phyloP scores from a whole-genome alignment of 2,797 vertebrate genomes.

The Peromyscus eremicus region DNA sequence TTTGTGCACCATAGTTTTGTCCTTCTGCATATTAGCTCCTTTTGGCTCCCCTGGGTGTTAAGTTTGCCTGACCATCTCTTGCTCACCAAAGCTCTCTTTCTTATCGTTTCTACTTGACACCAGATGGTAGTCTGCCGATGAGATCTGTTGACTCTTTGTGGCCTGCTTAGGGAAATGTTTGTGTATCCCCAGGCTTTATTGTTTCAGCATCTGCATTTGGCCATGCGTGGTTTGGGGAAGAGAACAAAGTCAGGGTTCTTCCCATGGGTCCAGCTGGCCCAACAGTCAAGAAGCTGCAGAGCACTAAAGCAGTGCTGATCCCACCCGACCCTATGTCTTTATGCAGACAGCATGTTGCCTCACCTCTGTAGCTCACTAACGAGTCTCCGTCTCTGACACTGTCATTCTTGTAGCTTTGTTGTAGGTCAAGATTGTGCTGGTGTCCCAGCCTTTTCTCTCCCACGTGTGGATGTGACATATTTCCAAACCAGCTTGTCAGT shows the following conservation, averaged over 20 bases:
- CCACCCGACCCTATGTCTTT: neutral
- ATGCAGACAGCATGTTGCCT: neutral
- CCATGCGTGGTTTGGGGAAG: neutral
- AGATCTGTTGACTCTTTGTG: neutral
- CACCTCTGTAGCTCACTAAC: neutral
- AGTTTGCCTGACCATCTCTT: neutral
- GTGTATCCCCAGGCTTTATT: neutral
- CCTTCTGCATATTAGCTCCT: neutral
- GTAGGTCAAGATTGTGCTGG: neutral
- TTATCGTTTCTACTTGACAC: neutral
- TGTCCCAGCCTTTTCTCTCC: neutral
- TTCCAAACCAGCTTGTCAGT: neutral
- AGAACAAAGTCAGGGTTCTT: neutral
- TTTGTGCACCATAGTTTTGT: neutral
- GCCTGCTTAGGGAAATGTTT: neutral
- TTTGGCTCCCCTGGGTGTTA: neutral
- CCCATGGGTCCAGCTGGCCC: neutral
- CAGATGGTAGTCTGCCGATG: neutral
- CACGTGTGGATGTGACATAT: neutral
- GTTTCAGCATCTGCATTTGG: constrained; percentile 30
- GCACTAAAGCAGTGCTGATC: neutral
- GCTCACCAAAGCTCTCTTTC: neutral
- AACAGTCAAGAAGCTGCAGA: neutral
- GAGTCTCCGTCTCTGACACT: neutral
- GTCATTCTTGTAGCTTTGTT: neutral